Evolutionary conservation across 2,113 vertebrate species (phyloP), one percentile per base, ranked within the genome.

Genomic region (Lonchura striata): DNA sequence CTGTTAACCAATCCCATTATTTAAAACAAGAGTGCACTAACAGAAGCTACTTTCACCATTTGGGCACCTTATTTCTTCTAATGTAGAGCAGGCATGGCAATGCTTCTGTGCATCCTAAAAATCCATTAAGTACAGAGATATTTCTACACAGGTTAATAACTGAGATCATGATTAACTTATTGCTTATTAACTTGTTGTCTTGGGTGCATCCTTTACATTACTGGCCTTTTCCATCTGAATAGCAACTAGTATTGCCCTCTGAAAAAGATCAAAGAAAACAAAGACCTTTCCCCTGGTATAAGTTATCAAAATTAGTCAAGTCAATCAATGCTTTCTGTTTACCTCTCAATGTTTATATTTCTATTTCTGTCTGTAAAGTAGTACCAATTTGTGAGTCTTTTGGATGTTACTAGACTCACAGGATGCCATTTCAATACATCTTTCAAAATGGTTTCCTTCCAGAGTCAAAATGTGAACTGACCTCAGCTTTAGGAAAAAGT

Each of bases 371-470:
- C 52, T 75, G 21, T 63, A 57, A 78, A 49, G 53, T 4, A 46
- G 21, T 17, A 78, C 37, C 57, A 44, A 71, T 78, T 39, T 77
- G 39, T 35, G 54, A 82, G 16, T 46, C 37, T 80, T 90, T 35
- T 22, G 64, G 88, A 63, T 35, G 93, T 77, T 75, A 39, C 74
- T 56, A 64, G 56, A 19, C 15, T 63, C 24, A 9, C 9, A 33
- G 56, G 60, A 60, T 93, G 71, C 76, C 30, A 5, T 90, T 81
- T 86, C 82, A 93, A 74, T 44, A 33, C 30, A 70, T 47, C 71
- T 83, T 94, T 78, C 68, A 63, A 89, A 93, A 91, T 33, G 80
- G 47, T 83, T 95, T 92, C 91, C 82, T 90, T 87, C 47, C 75
- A 61, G 21, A 90, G 47, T 52, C 30, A 20, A 56, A 83, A 41